Conservation (phyloP, 2,113 vertebrate genomes). For the Calidris pugnax region DNA sequence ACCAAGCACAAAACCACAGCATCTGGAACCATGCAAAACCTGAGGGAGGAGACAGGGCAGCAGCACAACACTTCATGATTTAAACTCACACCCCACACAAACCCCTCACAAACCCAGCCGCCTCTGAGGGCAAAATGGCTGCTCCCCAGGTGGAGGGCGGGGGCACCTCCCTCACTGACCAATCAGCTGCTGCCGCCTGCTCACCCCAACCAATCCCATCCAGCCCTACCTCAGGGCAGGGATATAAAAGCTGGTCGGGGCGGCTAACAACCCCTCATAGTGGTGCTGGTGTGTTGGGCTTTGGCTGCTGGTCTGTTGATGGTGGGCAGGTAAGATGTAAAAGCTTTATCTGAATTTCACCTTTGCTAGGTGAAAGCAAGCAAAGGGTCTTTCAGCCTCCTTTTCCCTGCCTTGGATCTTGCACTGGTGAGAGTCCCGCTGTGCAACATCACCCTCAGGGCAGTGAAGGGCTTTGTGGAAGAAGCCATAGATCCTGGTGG, state of each 20-base stretch:
- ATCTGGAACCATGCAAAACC: rapidly evolving
- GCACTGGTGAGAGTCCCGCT: rapidly evolving
- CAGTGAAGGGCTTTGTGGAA: background rate
- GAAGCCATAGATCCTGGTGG: background rate
- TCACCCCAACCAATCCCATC: background rate
- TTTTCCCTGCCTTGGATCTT: background rate
- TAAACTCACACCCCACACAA: rapidly evolving
- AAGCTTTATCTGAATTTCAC: rapidly evolving
- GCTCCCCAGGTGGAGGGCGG: no score
- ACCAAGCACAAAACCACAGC: rapidly evolving
- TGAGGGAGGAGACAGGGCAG: rapidly evolving
- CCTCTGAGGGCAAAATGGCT: background rate
- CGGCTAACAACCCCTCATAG: rapidly evolving
- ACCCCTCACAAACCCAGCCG: rapidly evolving
- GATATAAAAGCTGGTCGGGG: background rate
- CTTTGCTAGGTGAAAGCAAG: rapidly evolving
- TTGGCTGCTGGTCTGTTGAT: rapidly evolving
- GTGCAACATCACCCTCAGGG: background rate
- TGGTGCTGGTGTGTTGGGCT: rapidly evolving
- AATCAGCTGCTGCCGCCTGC: background rate
- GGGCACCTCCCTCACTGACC: background rate
- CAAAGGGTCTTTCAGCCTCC: background rate
- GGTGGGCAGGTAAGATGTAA: rapidly evolving
- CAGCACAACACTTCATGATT: rapidly evolving
- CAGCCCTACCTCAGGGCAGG: background rate